These are phyloP conservation scores for Diadromus collaris DNA, from an alignment of 2,888 invertebrate species.

Conservation along the genomic window DNA sequence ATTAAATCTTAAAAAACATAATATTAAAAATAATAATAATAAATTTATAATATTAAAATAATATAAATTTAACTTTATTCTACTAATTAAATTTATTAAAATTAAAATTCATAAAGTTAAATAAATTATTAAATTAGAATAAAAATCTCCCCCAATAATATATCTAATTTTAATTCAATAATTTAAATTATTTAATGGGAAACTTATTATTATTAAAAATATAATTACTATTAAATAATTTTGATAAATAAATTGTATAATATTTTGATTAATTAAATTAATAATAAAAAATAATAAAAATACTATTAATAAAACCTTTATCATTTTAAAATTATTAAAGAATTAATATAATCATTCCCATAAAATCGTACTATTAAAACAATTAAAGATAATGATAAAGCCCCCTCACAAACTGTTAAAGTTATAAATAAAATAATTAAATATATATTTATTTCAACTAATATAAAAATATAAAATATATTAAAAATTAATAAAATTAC, in stretches of 20 bases:
- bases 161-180: conserved; percentile 35
- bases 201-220: conserved; percentile 81
- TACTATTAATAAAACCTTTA: conserved; percentile 82
- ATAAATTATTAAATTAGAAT: conserved; percentile 61
- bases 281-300: conserved; percentile 81
- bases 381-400: conserved; percentile 84
- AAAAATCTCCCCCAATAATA: conserved; percentile 50
- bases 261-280: conserved; percentile 81
- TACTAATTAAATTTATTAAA: conserved; percentile 84
- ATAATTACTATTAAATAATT: conserved; percentile 60
- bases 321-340: conserved; percentile 83
- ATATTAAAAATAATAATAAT: conserved; percentile 82
- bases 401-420: conserved; percentile 85
- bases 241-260: conserved; percentile 76
- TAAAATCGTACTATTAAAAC: conserved; percentile 83
- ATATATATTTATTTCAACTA: conserved; percentile 82
- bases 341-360: conserved; percentile 85
- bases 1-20: conserved; percentile 83
- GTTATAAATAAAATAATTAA: conserved; percentile 84
- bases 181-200: conserved; percentile 79
- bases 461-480: conserved; percentile 48
- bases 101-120: conserved; percentile 84
- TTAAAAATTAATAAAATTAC: conserved; percentile 79
- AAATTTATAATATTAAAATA: conserved; percentile 81
- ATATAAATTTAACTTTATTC: conserved; percentile 80